Conservation (phyloP, 2,113 vertebrate genomes). For the Cygnus buccinator region DNA sequence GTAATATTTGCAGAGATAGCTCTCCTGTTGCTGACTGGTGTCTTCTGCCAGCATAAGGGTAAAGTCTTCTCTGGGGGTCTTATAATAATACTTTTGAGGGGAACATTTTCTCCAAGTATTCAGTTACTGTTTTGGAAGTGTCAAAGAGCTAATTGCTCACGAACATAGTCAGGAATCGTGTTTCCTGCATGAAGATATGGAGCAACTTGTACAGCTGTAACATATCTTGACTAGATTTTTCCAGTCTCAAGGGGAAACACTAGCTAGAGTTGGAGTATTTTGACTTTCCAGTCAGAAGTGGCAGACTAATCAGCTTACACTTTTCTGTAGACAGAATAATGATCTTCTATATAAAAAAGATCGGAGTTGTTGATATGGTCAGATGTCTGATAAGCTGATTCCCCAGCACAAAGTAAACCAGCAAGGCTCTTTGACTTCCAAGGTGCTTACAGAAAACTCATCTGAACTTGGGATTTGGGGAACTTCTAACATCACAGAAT, state of each 20-base stretch:
- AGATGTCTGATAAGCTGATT: background rate
- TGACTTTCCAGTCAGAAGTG: background rate
- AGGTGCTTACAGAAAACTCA: background rate
- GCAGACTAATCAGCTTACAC: background rate
- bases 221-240: background rate
- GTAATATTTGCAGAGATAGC: background rate
- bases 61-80: background rate
- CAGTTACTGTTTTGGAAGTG: background rate
- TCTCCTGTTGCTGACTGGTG: background rate
- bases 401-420: background rate
- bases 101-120: background rate
- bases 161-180: background rate
- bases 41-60: background rate
- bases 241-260: background rate
- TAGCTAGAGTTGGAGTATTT: background rate
- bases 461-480: background rate
- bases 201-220: background rate
- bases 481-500: background rate
- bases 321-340: background rate
- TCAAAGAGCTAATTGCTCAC: background rate
- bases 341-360: background rate
- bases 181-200: background rate
- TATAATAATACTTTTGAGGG: background rate
- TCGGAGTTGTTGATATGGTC: accelerated
- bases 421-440: background rate